Evolutionary conservation across 1,140 invertebrate species (phyloP).

Genomic region (Drosophila biarmipes): DNA sequence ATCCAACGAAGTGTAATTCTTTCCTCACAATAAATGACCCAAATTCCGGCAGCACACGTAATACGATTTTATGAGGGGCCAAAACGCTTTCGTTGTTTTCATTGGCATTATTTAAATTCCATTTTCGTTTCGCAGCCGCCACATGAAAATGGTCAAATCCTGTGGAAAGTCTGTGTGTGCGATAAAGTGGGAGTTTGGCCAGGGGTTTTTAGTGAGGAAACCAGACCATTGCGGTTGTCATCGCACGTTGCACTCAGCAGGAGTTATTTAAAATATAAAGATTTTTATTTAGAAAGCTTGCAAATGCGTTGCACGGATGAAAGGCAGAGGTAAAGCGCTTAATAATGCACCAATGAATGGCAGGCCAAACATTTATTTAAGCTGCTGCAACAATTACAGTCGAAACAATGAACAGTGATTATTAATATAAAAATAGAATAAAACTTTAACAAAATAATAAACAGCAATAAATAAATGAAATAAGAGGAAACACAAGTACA

Average conservation of each 20-base stretch:
- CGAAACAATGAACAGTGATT: not conserved
- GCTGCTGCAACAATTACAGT: not conserved
- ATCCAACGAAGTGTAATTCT: slow-evolving; percentile 1
- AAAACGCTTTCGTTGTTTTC: slow-evolving; percentile 1
- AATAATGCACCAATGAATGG: not conserved
- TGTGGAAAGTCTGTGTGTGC: slow-evolving; percentile 1
- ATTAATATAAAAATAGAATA: too few relatives aligned
- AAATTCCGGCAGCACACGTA: not conserved
- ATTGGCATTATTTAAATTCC: slow-evolving; percentile 5
- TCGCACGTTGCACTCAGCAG: slow-evolving; percentile 4
- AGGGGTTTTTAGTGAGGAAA: not conserved
- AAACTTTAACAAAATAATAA: too few relatives aligned
- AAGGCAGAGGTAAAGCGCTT: not conserved
- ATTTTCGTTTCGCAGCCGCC: slow-evolving; percentile 1
- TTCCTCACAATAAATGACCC: slow-evolving; percentile 1
- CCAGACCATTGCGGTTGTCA: slow-evolving; percentile 4
- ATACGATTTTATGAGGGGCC: not conserved
- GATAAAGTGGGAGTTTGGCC: not conserved
- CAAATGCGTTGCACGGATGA: not conserved
- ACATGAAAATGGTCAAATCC: slow-evolving; percentile 5
- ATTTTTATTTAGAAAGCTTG: slow-evolving; percentile 1
- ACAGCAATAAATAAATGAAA: too few relatives aligned
- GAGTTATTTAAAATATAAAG: not conserved
- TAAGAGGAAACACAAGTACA: too few relatives aligned
- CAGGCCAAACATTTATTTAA: not conserved